A percentile compares a stretch with the other conserved stretches of the same genome.
Conservation (phyloP, 37 sponge, comb jelly and placozoan species). For the Trichoplax adhaerens region DNA sequence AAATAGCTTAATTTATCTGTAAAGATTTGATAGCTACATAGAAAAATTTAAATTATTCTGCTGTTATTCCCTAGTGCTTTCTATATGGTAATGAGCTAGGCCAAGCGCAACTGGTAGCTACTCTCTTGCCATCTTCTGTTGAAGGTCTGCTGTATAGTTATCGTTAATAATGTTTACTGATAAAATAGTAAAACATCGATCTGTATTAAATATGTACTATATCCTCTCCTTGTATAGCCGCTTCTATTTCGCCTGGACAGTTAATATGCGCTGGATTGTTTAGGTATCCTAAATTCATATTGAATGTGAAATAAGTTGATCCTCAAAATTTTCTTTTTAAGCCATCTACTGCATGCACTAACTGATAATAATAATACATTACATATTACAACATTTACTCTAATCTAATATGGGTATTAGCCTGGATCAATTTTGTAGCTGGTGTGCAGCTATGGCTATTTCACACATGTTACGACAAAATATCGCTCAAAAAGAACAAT, state of each 20-base stretch:
- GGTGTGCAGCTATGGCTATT: slow-evolving; percentile 50
- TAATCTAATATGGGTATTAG: slow-evolving; percentile 1
- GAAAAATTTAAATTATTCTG: not conserved
- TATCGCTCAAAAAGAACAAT: slow-evolving; percentile 34
- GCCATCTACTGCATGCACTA: too few relatives aligned
- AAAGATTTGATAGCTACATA: not conserved
- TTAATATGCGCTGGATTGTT: slow-evolving; percentile 83
- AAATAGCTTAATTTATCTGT: not conserved
- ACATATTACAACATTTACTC: not conserved
- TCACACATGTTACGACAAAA: slow-evolving; percentile 22
- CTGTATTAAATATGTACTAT: not conserved
- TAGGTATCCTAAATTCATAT: slow-evolving; percentile 14
- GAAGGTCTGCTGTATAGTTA: not conserved
- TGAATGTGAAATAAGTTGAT: too few relatives aligned
- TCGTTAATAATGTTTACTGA: not conserved
- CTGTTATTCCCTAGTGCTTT: slow-evolving; percentile 20
- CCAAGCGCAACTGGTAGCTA: slow-evolving; percentile 60
- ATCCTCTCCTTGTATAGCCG: not conserved
- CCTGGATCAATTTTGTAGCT: slow-evolving; percentile 40
- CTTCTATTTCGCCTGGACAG: slow-evolving; percentile 66
- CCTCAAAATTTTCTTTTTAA: too few relatives aligned
- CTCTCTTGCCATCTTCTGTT: slow-evolving; percentile 57
- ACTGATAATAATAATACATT: too few relatives aligned
- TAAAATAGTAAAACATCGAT: not conserved
- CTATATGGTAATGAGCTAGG: slow-evolving; percentile 53